Conservation (phyloP, 1,140 invertebrate genomes). For the Caerostris darwini region DNA sequence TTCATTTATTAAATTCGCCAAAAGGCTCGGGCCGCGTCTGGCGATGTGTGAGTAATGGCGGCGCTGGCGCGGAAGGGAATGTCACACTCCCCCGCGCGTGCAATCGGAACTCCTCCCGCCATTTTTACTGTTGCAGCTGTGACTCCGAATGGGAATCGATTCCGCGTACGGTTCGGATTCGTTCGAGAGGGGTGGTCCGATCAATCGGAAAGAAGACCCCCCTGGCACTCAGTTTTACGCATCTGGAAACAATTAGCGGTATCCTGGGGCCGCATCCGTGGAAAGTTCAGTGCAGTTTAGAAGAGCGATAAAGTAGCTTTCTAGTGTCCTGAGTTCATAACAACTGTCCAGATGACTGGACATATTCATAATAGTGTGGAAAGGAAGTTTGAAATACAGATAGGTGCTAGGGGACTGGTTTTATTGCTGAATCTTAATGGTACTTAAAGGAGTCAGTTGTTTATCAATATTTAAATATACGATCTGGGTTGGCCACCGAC, state of each 20-base stretch:
- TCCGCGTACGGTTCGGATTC: background rate
- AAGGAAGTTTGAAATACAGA: too few species aligned
- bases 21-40: background rate
- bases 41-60: constrained; percentile 38
- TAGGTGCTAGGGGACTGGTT: too few species aligned
- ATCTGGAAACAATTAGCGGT: constrained; percentile 10
- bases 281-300: too few species aligned
- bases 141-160: background rate
- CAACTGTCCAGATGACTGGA: too few species aligned
- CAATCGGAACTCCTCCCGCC: background rate
- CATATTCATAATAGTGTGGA: too few species aligned
- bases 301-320: too few species aligned
- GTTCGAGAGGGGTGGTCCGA: background rate
- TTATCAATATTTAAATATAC: too few species aligned
- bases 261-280: too few species aligned
- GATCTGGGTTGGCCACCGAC: too few species aligned
- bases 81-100: background rate
- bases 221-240: background rate
- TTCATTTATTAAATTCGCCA: background rate
- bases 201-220: background rate
- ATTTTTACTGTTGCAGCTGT: background rate
- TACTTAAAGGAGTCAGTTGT: too few species aligned
- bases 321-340: too few species aligned
- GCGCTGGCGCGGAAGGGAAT: background rate
- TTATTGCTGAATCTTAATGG: too few species aligned